Conservation (phyloP, 1,140 invertebrate species). For the Conus ventricosus region DNA sequence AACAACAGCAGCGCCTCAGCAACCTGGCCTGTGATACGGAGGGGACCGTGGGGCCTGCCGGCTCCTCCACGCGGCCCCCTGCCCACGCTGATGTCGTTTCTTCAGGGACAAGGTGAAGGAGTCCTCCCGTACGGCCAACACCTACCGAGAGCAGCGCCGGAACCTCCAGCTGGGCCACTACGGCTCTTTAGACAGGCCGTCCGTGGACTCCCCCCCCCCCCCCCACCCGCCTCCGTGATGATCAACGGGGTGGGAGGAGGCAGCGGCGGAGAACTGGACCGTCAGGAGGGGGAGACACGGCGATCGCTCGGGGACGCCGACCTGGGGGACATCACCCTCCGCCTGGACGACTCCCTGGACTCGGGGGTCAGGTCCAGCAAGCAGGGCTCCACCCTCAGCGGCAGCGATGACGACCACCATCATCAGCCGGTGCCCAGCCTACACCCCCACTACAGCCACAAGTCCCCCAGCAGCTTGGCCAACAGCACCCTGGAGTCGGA, state of each 20-base stretch:
- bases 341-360: conserved; percentile 32
- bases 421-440: background rate
- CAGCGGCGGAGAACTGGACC: background rate
- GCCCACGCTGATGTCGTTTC: conserved; percentile 50
- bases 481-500: conserved; percentile 28
- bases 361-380: conserved; percentile 21
- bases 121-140: conserved; percentile 46
- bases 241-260: conserved; percentile 14
- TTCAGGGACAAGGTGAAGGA: conserved; percentile 54
- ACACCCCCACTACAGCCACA: conserved; percentile 5
- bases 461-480: background rate
- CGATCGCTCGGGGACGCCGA: conserved; percentile 14
- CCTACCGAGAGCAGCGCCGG: conserved; percentile 45
- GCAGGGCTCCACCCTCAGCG: conserved; percentile 29
- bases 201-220: conserved; percentile 7
- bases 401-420: conserved; percentile 33
- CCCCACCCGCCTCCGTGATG: background rate
- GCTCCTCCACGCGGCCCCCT: conserved; percentile 14
- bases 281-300: background rate
- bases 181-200: conserved; percentile 33
- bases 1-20: conserved; percentile 8
- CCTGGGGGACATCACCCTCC: conserved; percentile 34
- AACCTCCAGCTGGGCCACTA: conserved; percentile 43
- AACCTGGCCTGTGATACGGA: conserved; percentile 41
- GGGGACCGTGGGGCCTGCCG: background rate